Conservation (phyloP, 2,888 invertebrate species). For the Leucozona laternaria region DNA sequence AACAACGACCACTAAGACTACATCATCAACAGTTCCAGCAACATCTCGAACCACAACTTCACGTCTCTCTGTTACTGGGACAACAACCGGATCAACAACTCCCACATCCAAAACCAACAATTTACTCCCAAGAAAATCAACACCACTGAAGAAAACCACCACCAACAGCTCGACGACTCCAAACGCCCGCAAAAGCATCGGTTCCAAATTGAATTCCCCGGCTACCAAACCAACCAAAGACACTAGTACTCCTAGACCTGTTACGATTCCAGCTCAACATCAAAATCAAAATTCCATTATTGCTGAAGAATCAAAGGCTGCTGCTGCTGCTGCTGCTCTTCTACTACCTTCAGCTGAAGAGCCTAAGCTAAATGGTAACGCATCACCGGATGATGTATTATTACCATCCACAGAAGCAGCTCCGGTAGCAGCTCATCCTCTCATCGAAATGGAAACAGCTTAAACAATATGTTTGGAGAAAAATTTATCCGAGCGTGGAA, state of each 20-base stretch:
- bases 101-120: conserved; percentile 63
- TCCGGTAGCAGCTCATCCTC: conserved; percentile 43
- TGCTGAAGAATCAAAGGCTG: conserved; percentile 37
- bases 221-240: conserved; percentile 74
- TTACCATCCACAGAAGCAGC: conserved; percentile 47
- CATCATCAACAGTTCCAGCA: conserved; percentile 63
- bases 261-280: conserved; percentile 58
- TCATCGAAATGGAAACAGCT: conserved; percentile 55
- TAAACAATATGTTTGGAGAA: conserved; percentile 46
- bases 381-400: conserved; percentile 62
- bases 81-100: conserved; percentile 68
- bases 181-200: conserved; percentile 64
- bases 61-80: conserved; percentile 59
- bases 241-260: conserved; percentile 68
- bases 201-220: conserved; percentile 65
- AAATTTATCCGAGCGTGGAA: conserved; percentile 48
- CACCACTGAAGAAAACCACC: conserved; percentile 66
- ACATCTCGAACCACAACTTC: conserved; percentile 62
- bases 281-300: conserved; percentile 63
- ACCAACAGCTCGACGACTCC: conserved; percentile 68
- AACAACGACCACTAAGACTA: conserved; percentile 68
- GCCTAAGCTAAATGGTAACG: conserved; percentile 65
- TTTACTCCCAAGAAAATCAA: conserved; percentile 67
- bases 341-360: conserved; percentile 29
- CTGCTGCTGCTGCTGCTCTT: background rate